Evolutionary conservation across 2,113 vertebrate genomes (phyloP).

Genomic region (Rhadina sibilatrix): DNA sequence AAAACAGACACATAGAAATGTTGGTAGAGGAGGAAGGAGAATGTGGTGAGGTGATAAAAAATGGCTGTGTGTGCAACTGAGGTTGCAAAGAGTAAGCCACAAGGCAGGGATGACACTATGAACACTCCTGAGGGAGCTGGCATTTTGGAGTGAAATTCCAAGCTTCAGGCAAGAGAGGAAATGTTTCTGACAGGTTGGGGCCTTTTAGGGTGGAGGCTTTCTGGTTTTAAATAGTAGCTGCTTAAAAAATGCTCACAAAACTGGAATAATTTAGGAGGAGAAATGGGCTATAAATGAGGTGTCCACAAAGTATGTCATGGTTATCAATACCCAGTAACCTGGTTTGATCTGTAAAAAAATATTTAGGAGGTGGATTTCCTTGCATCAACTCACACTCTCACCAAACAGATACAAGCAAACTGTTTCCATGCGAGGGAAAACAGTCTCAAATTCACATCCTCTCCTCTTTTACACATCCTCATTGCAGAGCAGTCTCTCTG

Average conservation of each 20-base stretch:
- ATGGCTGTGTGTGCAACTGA: not conserved
- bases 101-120: not conserved
- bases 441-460: not conserved
- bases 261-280: constrained; percentile 12
- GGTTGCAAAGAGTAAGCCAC: not conserved
- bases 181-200: constrained; percentile 55
- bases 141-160: constrained; percentile 39
- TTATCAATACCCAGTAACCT: not conserved
- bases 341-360: not conserved
- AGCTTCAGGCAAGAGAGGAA: constrained; percentile 41
- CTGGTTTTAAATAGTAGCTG: constrained; percentile 39
- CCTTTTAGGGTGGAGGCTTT: constrained; percentile 43
- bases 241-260: constrained; percentile 12
- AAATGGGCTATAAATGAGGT: not conserved
- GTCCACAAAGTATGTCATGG: not conserved
- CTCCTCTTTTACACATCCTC: not conserved
- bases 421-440: not conserved
- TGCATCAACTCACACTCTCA: not conserved
- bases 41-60: not conserved
- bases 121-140: not conserved
- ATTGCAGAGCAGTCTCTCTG: not conserved
- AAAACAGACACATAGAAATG: not conserved
- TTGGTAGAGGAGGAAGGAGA: not conserved
- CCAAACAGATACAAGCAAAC: not conserved
- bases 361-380: not conserved